Base-by-base conservation (phyloP, 1,140 invertebrate genomes). In the Battus philenor region DNA sequence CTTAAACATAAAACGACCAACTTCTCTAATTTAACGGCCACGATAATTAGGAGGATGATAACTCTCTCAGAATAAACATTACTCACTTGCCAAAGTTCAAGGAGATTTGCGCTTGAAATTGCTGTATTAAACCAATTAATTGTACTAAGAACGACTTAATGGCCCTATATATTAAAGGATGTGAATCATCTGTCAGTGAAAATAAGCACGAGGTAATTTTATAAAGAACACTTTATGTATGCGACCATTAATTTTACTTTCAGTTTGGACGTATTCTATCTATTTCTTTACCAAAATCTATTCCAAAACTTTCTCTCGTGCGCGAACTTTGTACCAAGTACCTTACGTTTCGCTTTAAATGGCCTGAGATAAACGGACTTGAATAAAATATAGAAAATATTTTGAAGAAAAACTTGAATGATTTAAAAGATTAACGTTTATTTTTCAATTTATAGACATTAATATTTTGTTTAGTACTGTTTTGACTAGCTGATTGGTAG, bases 51-150 rank as follows among this genome's bases (percentile, higher is more conserved):
- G 50, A 66, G 61, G 55, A 67, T 66, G 59, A 67, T 78, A 81
- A 81, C 75, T 83, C 70, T 83, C 70, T 73, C 68, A 72, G 68
- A 78, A 79, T 66, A 73, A 66, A 69, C 70, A 70, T 81, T 69
- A 78, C 50, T 84, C 75, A 81, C 77, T 73, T 53, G 51, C 39
- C 22, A 20, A 77, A 83, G 44, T 80, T 73, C 50, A 48, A 51
- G 56, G 62, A 77, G 74, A 79, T 76, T 79, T 76, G 75, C 58
- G 71, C 78, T 71, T 68, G 54, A 54, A 83, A 80, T 76, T 76
- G 68, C 75, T 56, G 72, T 69, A 78, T 84, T 84, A 81, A 75
- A 76, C 67, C 69, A 80, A 81, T 84, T 84, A 81, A 84, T 81
- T 77, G 72, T 67, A 52, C 46, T 72, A 68, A 80, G 75, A 66